These are phyloP conservation scores for Nesogale talazaci DNA, from an alignment of 2,113 vertebrate genomes.

Conservation along the genomic window DNA sequence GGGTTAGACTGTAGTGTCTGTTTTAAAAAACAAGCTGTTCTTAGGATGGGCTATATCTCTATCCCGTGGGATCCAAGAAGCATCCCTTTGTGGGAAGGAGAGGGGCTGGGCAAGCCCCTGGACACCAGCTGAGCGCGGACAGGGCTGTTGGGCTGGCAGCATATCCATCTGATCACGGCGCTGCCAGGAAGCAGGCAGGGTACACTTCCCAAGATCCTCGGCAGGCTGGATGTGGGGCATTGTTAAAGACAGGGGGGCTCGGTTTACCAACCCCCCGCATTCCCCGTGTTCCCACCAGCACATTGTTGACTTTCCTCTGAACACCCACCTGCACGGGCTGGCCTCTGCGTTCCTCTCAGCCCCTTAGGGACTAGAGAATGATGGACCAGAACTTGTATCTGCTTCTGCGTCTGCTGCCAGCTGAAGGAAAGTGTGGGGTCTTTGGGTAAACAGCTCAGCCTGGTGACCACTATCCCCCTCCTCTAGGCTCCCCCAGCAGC, in stretches of 20 bases:
- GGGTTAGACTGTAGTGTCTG: neutral
- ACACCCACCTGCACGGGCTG: fast-evolving
- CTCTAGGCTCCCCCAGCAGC: neutral
- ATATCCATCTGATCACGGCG: neutral
- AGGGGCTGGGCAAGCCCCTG: fast-evolving
- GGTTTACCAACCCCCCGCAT: too few species aligned
- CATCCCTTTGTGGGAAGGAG: neutral
- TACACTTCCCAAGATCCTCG: fast-evolving
- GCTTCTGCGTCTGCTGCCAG: fast-evolving
- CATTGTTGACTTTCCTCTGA: fast-evolving
- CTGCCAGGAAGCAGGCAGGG: neutral
- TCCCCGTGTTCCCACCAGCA: fast-evolving
- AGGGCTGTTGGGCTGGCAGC: fast-evolving
- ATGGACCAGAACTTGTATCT: fast-evolving
- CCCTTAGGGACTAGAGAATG: neutral
- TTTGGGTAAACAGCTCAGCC: neutral
- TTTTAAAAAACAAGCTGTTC: neutral
- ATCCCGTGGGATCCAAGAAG: neutral
- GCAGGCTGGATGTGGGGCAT: neutral
- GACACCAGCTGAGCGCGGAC: neutral
- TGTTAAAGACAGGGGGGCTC: neutral
- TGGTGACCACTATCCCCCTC: too few species aligned
- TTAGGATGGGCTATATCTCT: neutral
- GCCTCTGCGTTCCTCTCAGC: fast-evolving
- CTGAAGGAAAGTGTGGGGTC: too few species aligned